A percentile compares a stretch with the other conserved stretches of the same genome.
phyloP scores from a whole-genome alignment of 2,888 invertebrate genomes.

The Diplazon laetatorius region DNA sequence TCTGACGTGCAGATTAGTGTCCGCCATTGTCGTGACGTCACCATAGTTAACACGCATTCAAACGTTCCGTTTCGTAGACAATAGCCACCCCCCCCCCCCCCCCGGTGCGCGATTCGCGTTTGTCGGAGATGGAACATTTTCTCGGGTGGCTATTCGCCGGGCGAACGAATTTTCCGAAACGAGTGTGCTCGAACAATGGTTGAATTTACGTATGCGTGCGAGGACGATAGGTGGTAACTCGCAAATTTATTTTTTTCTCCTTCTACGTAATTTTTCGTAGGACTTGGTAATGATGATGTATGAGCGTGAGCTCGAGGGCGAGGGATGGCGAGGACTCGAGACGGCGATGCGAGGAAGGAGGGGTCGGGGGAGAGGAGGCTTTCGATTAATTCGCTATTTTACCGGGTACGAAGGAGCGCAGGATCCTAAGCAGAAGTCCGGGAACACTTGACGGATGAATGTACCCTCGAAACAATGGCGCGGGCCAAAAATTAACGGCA shows the following conservation, averaged over 20 bases:
- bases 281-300: neutral
- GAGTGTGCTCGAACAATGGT: conserved; percentile 1
- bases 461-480: conserved; percentile 79
- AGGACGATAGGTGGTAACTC: neutral
- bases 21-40: conserved; percentile 82
- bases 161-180: conserved; percentile 12
- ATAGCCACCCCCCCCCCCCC: too few species aligned
- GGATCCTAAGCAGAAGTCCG: conserved; percentile 65
- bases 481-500: conserved; percentile 82
- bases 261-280: conserved; percentile 4
- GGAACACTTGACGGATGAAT: conserved; percentile 81
- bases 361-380: conserved; percentile 32
- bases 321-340: neutral
- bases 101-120: conserved; percentile 29
- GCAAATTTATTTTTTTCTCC: neutral
- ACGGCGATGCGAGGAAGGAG: neutral
- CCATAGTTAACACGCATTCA: conserved; percentile 81
- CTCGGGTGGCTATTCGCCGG: conserved; percentile 12
- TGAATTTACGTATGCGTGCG: neutral
- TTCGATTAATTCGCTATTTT: conserved; percentile 65
- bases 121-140: conserved; percentile 28
- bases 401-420: conserved; percentile 22
- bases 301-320: too few species aligned
- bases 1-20: conserved; percentile 83
- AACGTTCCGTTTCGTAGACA: conserved; percentile 62